These are phyloP conservation scores for Caerostris extrusa DNA, from an alignment of 1,140 invertebrate genomes.

Conservation along the genomic window DNA sequence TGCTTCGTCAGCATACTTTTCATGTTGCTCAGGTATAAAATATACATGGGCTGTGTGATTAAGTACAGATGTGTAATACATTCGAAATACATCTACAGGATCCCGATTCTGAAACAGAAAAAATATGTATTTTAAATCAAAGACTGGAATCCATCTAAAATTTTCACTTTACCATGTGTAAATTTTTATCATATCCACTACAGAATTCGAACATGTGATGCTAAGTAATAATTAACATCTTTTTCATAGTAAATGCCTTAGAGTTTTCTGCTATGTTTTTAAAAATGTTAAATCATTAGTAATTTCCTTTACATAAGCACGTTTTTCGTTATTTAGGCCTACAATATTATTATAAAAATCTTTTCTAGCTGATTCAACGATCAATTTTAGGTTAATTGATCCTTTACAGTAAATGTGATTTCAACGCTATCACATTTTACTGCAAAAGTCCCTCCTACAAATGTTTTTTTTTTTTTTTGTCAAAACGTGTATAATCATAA, in stretches of 20 bases:
- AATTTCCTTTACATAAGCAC: not conserved
- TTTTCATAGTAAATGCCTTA: too few species aligned
- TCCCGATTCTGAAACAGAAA: conserved; percentile 33
- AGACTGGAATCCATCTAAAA: too few species aligned
- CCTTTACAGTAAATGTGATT: too few species aligned
- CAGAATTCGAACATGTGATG: not conserved
- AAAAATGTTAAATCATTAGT: not conserved
- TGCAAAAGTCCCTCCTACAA: too few species aligned
- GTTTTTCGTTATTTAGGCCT: not conserved
- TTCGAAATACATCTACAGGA: not conserved
- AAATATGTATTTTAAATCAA: not conserved
- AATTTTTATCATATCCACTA: not conserved
- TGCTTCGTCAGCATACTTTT: not conserved
- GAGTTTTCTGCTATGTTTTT: too few species aligned
- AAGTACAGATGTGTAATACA: conserved; percentile 63
- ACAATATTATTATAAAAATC: too few species aligned
- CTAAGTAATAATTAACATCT: not conserved
- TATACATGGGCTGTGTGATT: conserved; percentile 70
- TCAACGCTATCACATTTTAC: too few species aligned
- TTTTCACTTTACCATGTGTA: not conserved
- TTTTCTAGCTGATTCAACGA: too few species aligned
- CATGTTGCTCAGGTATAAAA: conserved; percentile 35
- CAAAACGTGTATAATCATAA: too few species aligned
- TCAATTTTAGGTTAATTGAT: too few species aligned
- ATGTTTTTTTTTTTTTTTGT: too few species aligned